Percentiles rank a stretch among this genome's conserved stretches.
Evolutionary conservation across 2,888 invertebrate species (phyloP).

Genomic region (Tillus elongatus): DNA sequence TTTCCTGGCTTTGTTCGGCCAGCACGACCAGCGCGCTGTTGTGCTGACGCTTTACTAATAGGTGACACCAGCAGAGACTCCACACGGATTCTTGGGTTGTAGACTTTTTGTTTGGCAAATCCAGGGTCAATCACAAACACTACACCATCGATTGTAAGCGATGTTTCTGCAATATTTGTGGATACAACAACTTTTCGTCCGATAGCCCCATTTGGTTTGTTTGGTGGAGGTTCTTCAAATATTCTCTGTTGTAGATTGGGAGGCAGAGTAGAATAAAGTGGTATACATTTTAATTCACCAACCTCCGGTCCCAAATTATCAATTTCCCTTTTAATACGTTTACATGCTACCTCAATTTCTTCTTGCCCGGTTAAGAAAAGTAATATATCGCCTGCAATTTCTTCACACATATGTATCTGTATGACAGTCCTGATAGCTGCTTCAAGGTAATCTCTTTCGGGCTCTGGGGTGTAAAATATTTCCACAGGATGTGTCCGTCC

Average conservation of each 20-base stretch:
- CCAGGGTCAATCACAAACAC: slow-evolving; percentile 99
- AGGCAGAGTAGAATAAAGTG: slow-evolving; percentile 94
- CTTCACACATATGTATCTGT: slow-evolving; percentile 91
- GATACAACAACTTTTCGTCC: slow-evolving; percentile 85
- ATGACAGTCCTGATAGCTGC: slow-evolving; percentile 97
- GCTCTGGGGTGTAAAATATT: slow-evolving; percentile 98
- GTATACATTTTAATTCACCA: slow-evolving; percentile 96
- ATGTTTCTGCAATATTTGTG: slow-evolving; percentile 99
- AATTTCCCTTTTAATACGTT: slow-evolving; percentile 89
- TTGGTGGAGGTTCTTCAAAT: slow-evolving; percentile 93
- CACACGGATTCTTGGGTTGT: slow-evolving; percentile 64
- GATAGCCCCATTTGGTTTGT: slow-evolving; percentile 64
- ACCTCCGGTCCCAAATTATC: slow-evolving; percentile 95
- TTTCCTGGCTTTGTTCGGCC: slow-evolving; percentile 98
- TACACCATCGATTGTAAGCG: slow-evolving; percentile 96
- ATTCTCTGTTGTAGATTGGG: slow-evolving; percentile 95
- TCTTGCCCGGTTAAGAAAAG: slow-evolving; percentile 72
- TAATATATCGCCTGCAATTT: slow-evolving; percentile 83
- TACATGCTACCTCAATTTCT: slow-evolving; percentile 99
- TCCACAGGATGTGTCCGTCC: slow-evolving; percentile 93
- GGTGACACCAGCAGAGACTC: slow-evolving; percentile 97
- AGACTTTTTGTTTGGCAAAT: slow-evolving; percentile 96
- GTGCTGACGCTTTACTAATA: slow-evolving; percentile 97
- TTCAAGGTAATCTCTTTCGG: slow-evolving; percentile 95
- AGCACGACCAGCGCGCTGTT: slow-evolving; percentile 87